Conservation (phyloP, 2,888 invertebrate species). For the Plagiodera versicolora region DNA sequence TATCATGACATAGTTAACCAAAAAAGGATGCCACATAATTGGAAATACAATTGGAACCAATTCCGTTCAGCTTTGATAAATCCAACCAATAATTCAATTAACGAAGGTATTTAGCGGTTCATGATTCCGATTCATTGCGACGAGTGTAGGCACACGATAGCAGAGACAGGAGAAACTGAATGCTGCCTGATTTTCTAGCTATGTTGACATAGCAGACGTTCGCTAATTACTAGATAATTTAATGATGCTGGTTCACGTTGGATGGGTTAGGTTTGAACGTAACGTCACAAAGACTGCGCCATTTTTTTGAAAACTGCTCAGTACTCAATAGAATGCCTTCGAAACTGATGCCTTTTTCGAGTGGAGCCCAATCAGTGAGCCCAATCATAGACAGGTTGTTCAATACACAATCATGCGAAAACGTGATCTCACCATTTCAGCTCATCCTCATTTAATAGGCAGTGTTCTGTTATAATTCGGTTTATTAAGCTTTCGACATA, state of each 20-base stretch:
- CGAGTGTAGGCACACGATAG: conserved; percentile 18
- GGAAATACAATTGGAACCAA: conserved; percentile 19
- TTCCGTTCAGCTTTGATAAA: conserved; percentile 22
- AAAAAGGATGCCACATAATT: conserved; percentile 23
- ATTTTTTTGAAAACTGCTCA: too few relatives aligned
- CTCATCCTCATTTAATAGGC: background rate
- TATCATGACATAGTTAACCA: conserved; percentile 3
- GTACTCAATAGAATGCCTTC: too few relatives aligned
- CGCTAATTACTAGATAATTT: conserved; percentile 25
- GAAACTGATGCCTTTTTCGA: too few relatives aligned
- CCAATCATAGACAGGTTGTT: background rate
- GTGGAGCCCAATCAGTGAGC: background rate
- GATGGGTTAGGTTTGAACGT: too few relatives aligned
- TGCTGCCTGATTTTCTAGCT: conserved; percentile 11
- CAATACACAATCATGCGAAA: background rate
- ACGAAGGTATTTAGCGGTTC: conserved; percentile 26
- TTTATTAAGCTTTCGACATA: background rate
- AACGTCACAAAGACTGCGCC: too few relatives aligned
- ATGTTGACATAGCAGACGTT: conserved; percentile 23
- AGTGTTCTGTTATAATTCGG: background rate
- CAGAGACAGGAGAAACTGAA: conserved; percentile 10
- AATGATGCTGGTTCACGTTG: too few relatives aligned
- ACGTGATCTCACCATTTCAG: background rate
- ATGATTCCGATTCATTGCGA: conserved; percentile 20
- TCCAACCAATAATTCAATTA: conserved; percentile 20